Percentiles rank a stretch among this genome's conserved stretches.
These are phyloP conservation scores for Alfaro cultratus DNA, from an alignment of 2,797 vertebrate genomes.

Conservation along the genomic window DNA sequence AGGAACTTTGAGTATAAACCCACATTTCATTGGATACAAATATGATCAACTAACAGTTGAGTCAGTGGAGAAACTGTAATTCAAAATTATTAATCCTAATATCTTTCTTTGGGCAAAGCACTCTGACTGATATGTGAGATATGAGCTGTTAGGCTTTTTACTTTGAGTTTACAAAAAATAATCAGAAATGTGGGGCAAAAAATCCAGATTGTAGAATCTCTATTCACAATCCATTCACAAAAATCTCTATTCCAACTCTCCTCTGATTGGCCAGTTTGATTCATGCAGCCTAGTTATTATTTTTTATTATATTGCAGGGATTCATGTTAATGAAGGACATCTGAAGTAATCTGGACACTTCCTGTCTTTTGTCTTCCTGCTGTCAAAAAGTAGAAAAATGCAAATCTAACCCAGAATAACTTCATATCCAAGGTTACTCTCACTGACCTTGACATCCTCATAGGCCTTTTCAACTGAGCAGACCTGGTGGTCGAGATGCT, in stretches of 20 bases:
- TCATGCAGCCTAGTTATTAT: background rate
- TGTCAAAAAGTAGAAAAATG: background rate
- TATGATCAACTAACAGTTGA: background rate
- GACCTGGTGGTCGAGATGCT: conserved; percentile 87
- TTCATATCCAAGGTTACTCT: background rate
- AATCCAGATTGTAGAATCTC: background rate
- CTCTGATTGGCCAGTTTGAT: background rate
- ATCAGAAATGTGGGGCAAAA: background rate
- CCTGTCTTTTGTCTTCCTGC: background rate
- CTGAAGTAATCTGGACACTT: background rate
- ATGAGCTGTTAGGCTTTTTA: background rate
- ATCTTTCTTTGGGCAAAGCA: background rate
- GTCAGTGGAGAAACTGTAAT: background rate
- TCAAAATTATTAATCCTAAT: background rate
- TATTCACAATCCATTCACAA: background rate
- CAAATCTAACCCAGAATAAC: background rate
- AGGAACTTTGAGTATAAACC: background rate
- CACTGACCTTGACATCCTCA: conserved; percentile 85
- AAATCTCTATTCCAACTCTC: too few relatives aligned
- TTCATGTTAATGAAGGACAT: background rate
- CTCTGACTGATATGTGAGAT: background rate
- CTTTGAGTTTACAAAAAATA: background rate
- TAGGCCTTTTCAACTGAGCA: conserved; percentile 85
- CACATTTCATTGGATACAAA: background rate
- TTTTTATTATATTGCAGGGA: background rate